Evolutionary conservation across 2,888 invertebrate species (phyloP).

Genomic region (Oscheius onirici): DNA sequence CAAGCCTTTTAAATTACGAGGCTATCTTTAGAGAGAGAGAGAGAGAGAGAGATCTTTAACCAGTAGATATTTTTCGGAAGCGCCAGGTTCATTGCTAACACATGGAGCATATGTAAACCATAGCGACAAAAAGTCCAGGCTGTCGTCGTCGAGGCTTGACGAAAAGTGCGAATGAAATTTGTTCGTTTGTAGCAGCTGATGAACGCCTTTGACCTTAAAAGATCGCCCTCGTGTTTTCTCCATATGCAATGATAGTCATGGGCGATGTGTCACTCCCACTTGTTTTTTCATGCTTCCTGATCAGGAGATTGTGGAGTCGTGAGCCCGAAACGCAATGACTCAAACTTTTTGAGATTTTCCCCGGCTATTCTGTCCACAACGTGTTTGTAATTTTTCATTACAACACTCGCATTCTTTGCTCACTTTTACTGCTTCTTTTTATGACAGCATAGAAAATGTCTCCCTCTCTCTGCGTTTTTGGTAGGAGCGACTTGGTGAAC

Average conservation of each 20-base stretch:
- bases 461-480: neutral
- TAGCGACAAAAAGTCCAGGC: constrained; percentile 4
- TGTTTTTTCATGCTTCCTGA: constrained; percentile 3
- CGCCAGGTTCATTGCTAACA: constrained; percentile 10
- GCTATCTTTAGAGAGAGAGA: too few relatives aligned
- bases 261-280: neutral
- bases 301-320: neutral
- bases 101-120: constrained; percentile 22
- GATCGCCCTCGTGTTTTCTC: neutral
- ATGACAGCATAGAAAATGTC: neutral
- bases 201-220: neutral
- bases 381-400: constrained; percentile 19
- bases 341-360: too few relatives aligned
- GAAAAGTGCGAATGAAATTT: constrained; percentile 11
- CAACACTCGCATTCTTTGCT: constrained; percentile 17
- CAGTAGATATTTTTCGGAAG: too few relatives aligned
- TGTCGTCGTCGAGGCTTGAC: neutral
- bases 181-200: neutral
- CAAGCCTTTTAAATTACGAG: too few relatives aligned
- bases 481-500: neutral
- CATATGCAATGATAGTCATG: neutral
- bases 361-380: neutral
- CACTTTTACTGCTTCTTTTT: neutral
- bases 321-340: too few relatives aligned
- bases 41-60: too few relatives aligned